Evolutionary conservation across 2,888 invertebrate species (phyloP).

Genomic region (Tipula lateralis): DNA sequence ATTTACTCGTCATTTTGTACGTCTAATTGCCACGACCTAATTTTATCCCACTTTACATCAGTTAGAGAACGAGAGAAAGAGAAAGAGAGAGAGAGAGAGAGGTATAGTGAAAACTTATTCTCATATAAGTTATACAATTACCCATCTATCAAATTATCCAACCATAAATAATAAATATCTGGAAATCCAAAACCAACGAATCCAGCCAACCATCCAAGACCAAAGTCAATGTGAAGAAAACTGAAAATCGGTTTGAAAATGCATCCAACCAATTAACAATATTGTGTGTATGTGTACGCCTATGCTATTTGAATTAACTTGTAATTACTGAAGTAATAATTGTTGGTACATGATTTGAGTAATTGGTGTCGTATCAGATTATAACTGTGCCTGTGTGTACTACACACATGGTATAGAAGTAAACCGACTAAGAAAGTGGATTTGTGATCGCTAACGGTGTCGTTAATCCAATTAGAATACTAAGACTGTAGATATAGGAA

Average conservation of each 20-base stretch:
- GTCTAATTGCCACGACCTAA: too few species aligned
- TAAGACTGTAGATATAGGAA: not conserved
- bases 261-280: constrained; percentile 5
- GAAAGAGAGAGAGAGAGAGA: too few species aligned
- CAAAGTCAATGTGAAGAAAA: not conserved
- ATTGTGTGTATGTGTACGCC: not conserved
- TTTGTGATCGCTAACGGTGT: too few species aligned
- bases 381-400: not conserved
- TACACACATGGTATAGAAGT: not conserved
- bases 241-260: not conserved
- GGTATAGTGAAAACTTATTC: too few species aligned
- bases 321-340: not conserved
- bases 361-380: not conserved
- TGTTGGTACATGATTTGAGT: not conserved
- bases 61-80: too few species aligned
- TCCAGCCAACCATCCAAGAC: not conserved
- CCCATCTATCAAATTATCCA: not conserved
- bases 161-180: not conserved
- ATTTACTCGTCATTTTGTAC: too few species aligned
- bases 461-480: not conserved
- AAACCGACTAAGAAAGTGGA: not conserved
- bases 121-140: too few species aligned
- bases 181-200: not conserved
- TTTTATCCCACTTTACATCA: too few species aligned
- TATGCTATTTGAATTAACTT: not conserved